Conservation (phyloP, 37 sponge, comb jelly and placozoan genomes). For the Amphimedon queenslandica region DNA sequence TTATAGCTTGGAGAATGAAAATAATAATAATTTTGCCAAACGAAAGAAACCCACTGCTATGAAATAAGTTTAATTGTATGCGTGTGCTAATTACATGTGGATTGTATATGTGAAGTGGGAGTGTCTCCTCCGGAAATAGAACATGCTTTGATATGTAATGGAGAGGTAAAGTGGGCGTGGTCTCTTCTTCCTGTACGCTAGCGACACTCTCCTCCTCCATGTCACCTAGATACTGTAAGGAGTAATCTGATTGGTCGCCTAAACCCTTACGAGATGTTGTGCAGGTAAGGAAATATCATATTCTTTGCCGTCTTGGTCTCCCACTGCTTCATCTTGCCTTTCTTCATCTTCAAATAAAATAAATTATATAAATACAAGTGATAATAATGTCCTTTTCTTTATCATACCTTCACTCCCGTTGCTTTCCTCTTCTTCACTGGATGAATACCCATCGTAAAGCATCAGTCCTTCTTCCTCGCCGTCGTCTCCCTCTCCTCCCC, state of each 20-base stretch:
- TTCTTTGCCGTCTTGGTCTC: background rate
- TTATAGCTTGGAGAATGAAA: no score
- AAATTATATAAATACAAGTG: background rate
- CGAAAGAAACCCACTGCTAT: no score
- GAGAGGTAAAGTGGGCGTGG: slow-evolving; percentile 49
- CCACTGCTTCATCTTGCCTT: background rate
- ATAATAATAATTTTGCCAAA: no score
- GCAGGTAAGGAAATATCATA: slow-evolving; percentile 71
- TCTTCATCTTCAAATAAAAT: background rate
- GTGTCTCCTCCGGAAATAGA: slow-evolving; percentile 80
- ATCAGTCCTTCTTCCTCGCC: slow-evolving; percentile 4
- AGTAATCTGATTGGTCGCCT: no score
- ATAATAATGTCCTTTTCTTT: background rate
- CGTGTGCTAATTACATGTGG: slow-evolving; percentile 67
- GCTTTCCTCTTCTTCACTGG: background rate
- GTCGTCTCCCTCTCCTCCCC: background rate
- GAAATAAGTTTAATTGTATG: no score
- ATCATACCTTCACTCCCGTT: background rate
- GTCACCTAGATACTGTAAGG: slow-evolving; percentile 66
- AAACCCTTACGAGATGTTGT: slow-evolving; percentile 50
- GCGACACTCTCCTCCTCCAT: slow-evolving; percentile 48
- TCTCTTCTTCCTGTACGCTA: slow-evolving; percentile 36
- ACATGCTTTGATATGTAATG: slow-evolving; percentile 58
- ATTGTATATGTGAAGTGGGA: slow-evolving; percentile 72
- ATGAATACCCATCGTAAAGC: background rate